These are phyloP conservation scores for Aricia agestis DNA, from an alignment of 1,140 invertebrate species.

Conservation along the genomic window DNA sequence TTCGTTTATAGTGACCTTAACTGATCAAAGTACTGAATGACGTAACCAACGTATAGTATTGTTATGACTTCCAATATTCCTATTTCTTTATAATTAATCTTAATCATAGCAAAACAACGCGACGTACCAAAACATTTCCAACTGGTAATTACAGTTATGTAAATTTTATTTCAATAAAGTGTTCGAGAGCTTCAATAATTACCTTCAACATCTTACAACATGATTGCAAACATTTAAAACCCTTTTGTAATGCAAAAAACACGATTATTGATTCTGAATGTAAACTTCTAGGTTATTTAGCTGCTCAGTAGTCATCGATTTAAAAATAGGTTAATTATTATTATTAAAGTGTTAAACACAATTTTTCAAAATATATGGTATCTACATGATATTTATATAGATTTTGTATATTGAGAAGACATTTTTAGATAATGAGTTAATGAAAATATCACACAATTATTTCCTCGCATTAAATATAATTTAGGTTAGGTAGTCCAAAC, in stretches of 20 bases:
- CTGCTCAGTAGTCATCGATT: constrained; percentile 30
- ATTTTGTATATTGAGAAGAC: background rate
- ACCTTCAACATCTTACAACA: background rate
- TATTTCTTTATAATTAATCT: constrained; percentile 40
- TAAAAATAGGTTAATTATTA: constrained; percentile 12
- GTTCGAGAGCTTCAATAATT: constrained; percentile 67
- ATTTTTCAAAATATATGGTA: constrained; percentile 5
- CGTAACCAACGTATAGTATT: constrained; percentile 65
- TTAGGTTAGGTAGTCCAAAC: constrained; percentile 29
- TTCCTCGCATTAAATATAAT: constrained; percentile 54
- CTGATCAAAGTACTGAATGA: constrained; percentile 75
- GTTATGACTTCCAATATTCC: constrained; percentile 50
- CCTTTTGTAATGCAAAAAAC: constrained; percentile 24
- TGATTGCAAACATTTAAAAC: constrained; percentile 17
- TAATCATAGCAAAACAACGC: constrained; percentile 37
- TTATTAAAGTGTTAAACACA: constrained; percentile 14
- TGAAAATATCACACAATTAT: constrained; percentile 49
- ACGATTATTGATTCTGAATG: constrained; percentile 21
- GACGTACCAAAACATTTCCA: constrained; percentile 51
- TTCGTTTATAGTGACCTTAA: constrained; percentile 74
- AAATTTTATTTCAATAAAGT: constrained; percentile 50
- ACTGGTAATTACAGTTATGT: constrained; percentile 45
- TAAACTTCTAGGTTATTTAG: constrained; percentile 30
- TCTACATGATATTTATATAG: background rate
- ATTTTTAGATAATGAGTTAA: constrained; percentile 30